Evolutionary conservation across 2,113 vertebrate species (phyloP), one percentile per base, ranked within the genome.

Genomic region (Neodontobutis hainanensis): DNA sequence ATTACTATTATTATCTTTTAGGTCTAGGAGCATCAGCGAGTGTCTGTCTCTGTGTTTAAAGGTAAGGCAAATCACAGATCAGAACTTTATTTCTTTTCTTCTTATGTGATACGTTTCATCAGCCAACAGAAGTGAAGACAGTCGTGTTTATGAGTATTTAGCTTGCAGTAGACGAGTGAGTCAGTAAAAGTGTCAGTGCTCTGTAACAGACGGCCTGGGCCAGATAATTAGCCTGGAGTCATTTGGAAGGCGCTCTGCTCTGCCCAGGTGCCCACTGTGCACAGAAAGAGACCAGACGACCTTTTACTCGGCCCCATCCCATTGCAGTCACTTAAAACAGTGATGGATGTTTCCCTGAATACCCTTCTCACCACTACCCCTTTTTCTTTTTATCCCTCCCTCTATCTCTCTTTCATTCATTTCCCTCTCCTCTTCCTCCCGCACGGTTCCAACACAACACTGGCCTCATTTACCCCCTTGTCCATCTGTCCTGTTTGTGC

Each of bases 261-360:
- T 14, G 86, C 86, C 78, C 81, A 81, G 89, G 82, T 87, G 71
- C 81, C 82, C 84, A 65, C 77, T 77, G 75, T 57, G 75, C 83
- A 65, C 84, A 83, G 74, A 73, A 61, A 82, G 75, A 76, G 68
- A 80, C 55, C 75, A 83, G 78, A 79, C 58, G 70, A 89, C 85
- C 85, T 88, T 87, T 85, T 77, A 71, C 84, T 85, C 73, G 7
- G 78, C 83, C 65, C 64, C 40, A 46, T 86, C 88, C 90, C 87
- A 77, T 81, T 67, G 85, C 81, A 90, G 83, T 88, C 87, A 86
- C 86, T 88, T 86, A 87, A 88, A 88, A 85, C 84, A 80, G 68
- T 88, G 89, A 90, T 91, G 78, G 81, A 91, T 90, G 87, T 71
- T 76, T 72, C 70, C 67, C 69, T 47, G 7, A 68, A 73, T 73